Percentiles rank a stretch among this genome's conserved stretches.
Evolutionary conservation across 1,140 invertebrate species (phyloP).

Genomic region (Neodiprion pinetum): DNA sequence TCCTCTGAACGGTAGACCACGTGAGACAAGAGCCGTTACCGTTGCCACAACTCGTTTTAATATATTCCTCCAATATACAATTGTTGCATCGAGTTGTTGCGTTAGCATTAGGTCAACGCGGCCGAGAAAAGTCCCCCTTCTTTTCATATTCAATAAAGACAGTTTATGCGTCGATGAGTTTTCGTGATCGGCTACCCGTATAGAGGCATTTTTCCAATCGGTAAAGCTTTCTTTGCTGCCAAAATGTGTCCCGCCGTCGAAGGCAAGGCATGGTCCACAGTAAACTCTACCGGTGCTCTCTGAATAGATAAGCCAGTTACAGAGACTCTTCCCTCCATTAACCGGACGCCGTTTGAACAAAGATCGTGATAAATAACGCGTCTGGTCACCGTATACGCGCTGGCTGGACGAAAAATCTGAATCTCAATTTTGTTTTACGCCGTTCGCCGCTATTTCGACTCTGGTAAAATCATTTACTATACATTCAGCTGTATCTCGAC

Average conservation of each 20-base stretch:
- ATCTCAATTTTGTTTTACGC: neutral
- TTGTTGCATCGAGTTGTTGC: constrained; percentile 22
- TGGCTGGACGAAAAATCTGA: neutral
- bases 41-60: constrained; percentile 36
- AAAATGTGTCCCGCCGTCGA: neutral
- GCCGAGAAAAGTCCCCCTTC: constrained; percentile 22
- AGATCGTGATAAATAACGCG: neutral
- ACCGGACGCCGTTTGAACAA: neutral
- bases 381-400: neutral
- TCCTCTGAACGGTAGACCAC: constrained; percentile 40
- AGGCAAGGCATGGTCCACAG: neutral
- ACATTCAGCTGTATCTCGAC: neutral
- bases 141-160: constrained; percentile 24
- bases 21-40: constrained; percentile 34
- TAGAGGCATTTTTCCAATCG: constrained; percentile 41
- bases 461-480: neutral
- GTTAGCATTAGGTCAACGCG: constrained; percentile 22
- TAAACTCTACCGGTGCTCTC: neutral
- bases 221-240: constrained; percentile 34
- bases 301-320: neutral
- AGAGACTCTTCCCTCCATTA: neutral
- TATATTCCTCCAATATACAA: constrained; percentile 36
- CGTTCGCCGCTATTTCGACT: neutral
- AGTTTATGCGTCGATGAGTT: constrained; percentile 33
- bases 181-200: constrained; percentile 33